phyloP scores from a whole-genome alignment of 1,140 invertebrate genomes.

The Tribolium castaneum region DNA sequence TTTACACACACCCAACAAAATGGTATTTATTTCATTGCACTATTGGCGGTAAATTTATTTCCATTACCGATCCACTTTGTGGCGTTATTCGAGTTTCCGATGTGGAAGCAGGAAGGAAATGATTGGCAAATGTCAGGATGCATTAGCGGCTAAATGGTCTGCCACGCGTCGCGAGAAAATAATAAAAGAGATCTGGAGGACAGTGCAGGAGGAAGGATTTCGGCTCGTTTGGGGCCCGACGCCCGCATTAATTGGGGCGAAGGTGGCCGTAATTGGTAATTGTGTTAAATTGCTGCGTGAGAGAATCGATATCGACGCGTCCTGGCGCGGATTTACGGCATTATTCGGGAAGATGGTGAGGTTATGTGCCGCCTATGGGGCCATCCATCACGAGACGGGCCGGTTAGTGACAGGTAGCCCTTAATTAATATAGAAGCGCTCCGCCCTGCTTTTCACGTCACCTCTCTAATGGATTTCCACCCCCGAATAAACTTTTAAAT shows the following conservation, averaged over 20 bases:
- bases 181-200: slow-evolving; percentile 10
- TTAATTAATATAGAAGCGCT: slow-evolving; percentile 62
- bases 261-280: neutral
- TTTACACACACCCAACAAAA: slow-evolving; percentile 13
- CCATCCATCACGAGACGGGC: slow-evolving; percentile 60
- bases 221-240: neutral
- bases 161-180: slow-evolving; percentile 47
- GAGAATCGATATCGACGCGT: slow-evolving; percentile 17
- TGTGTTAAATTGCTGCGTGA: neutral
- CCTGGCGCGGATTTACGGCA: slow-evolving; percentile 16
- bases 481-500: slow-evolving; percentile 60
- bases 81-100: slow-evolving; percentile 30
- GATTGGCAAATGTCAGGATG: slow-evolving; percentile 54
- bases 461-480: slow-evolving; percentile 61
- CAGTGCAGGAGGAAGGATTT: slow-evolving; percentile 1
- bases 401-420: slow-evolving; percentile 60
- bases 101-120: slow-evolving; percentile 52
- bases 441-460: slow-evolving; percentile 61
- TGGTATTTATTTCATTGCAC: slow-evolving; percentile 27
- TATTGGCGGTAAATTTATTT: slow-evolving; percentile 38
- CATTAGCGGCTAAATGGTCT: slow-evolving; percentile 46
- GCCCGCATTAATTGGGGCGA: neutral
- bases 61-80: slow-evolving; percentile 35
- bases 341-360: slow-evolving; percentile 35
- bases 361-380: slow-evolving; percentile 52